Percentiles rank a stretch among this genome's conserved stretches.
Conservation (phyloP, 2,888 invertebrate genomes). For the Agrypnus murinus region DNA sequence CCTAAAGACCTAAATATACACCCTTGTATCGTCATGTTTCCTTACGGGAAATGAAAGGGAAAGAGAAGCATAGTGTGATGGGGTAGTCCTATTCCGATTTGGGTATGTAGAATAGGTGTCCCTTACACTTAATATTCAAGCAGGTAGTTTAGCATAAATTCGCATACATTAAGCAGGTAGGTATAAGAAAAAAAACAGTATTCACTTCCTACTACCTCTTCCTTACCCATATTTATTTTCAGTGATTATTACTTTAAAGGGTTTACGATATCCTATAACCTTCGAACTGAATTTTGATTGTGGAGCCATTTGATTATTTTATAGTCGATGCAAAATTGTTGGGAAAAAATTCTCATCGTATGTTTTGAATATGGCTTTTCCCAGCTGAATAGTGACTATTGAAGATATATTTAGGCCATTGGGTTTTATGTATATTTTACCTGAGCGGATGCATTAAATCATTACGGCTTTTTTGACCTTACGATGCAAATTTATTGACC, state of each 20-base stretch:
- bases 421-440: slow-evolving; percentile 59
- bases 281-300: slow-evolving; percentile 51
- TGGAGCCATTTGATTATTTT: slow-evolving; percentile 56
- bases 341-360: slow-evolving; percentile 55
- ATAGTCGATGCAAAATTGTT: slow-evolving; percentile 58
- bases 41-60: slow-evolving; percentile 52
- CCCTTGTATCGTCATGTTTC: slow-evolving; percentile 50
- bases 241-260: slow-evolving; percentile 24
- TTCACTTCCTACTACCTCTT: slow-evolving; percentile 62
- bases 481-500: slow-evolving; percentile 70
- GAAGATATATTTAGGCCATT: slow-evolving; percentile 54
- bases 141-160: slow-evolving; percentile 71
- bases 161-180: slow-evolving; percentile 72
- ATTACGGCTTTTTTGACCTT: slow-evolving; percentile 66
- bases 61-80: slow-evolving; percentile 52
- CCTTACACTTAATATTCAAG: slow-evolving; percentile 72
- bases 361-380: slow-evolving; percentile 53
- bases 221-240: slow-evolving; percentile 57
- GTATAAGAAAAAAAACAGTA: slow-evolving; percentile 64
- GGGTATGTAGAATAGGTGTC: slow-evolving; percentile 70
- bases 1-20: slow-evolving; percentile 47
- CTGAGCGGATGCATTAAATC: slow-evolving; percentile 67
- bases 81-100: slow-evolving; percentile 59
- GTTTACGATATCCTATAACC: slow-evolving; percentile 3
- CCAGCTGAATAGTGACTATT: slow-evolving; percentile 51